Evolutionary conservation across 2,888 invertebrate species (phyloP).

Genomic region (Tetanocera ferruginea): DNA sequence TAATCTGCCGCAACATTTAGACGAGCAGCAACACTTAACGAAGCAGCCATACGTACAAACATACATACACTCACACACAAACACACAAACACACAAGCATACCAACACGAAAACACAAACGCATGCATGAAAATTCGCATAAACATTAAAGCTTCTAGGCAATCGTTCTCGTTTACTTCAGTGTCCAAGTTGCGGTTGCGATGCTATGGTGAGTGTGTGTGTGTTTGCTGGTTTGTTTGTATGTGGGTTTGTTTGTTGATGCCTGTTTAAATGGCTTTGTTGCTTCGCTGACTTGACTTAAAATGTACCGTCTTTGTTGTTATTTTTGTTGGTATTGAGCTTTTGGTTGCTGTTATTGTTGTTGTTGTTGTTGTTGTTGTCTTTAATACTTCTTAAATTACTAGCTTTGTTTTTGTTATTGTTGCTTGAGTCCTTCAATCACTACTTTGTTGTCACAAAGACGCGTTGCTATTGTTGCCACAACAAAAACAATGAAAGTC

Average conservation of each 20-base stretch:
- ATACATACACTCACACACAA: background rate
- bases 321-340: background rate
- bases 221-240: background rate
- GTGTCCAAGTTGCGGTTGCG: no score
- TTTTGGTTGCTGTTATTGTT: background rate
- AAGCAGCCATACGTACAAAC: background rate
- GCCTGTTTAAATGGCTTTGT: no score
- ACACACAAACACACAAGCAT: background rate
- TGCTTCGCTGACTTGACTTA: no score
- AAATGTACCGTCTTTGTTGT: background rate
- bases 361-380: slow-evolving; percentile 4
- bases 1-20: slow-evolving; percentile 7
- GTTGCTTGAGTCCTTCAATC: background rate
- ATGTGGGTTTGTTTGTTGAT: background rate
- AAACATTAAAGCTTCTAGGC: slow-evolving; percentile 3
- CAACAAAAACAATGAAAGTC: no score
- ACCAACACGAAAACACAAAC: background rate
- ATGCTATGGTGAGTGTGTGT: background rate
- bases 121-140: background rate
- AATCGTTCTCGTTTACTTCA: background rate
- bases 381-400: background rate
- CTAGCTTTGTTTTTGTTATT: background rate
- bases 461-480: no score
- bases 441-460: no score
- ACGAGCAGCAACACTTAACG: background rate